Evolutionary conservation across 2,113 vertebrate species (phyloP), one percentile per base, ranked within the genome.

Genomic region (Hyla sarda): DNA sequence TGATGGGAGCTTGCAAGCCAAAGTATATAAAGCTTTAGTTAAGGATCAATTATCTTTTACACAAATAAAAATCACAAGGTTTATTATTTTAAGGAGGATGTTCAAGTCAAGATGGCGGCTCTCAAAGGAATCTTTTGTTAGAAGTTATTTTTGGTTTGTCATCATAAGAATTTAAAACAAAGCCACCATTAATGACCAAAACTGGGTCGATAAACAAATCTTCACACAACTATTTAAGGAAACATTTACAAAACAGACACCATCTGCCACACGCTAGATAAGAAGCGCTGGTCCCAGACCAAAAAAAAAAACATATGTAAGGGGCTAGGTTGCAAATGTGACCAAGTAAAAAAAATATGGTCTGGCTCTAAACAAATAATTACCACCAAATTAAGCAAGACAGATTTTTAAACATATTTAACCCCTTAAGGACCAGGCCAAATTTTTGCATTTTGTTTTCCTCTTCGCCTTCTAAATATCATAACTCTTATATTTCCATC

Each of bases 41-140:
- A 78, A 71, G 60, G n/a, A 84, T 37, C 12, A 45, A 32, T n/a
- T 32, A 77, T 65, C 21, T 17, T 34, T 5, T 71, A 79, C 8
- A 28, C 67, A 7, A n/a, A 23, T 65, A 41, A 21, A 21, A 72
- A 62, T 73, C 85, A 87, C 41, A 19, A 19, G 71, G 30, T 10
- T 69, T 73, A 50, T 52, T 74, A 87, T 60, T 60, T 86, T 77
- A 28, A 69, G 41, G 17, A 14, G 25, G 28, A 14, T 85, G 34
- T 34, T 52, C 62, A 77, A 65, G 21, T 52, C 62, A 77, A 65
- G 21, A 62, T 28, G 30, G n/a, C 9, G 19, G 60, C 67, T 87
- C 67, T 87, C 52, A 87, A 87, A 17, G 48, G 67, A 10, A 62
- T 48, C 54, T 25, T 34, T 82, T 87, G 78, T 87, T 72, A 25